Evolutionary conservation across 2,888 invertebrate genomes (phyloP).

Genomic region (Dasysyrphus tricinctus): DNA sequence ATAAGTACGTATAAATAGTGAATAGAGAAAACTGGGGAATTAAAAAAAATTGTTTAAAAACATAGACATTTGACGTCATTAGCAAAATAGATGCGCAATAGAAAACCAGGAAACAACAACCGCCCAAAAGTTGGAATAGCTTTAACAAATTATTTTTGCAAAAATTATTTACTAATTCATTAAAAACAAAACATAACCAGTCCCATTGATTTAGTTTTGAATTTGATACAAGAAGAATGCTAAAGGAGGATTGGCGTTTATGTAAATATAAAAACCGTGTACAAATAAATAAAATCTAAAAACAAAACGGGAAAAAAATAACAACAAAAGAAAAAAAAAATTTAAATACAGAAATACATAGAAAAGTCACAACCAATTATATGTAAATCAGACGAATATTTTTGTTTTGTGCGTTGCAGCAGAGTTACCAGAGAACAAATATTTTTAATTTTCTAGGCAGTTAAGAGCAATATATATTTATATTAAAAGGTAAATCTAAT

Average conservation of each 20-base stretch:
- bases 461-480: no score
- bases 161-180: conserved; percentile 46
- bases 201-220: conserved; percentile 14
- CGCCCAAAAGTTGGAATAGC: conserved; percentile 45
- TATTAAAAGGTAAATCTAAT: no score
- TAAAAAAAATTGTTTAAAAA: conserved; percentile 57
- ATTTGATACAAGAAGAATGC: conserved; percentile 6
- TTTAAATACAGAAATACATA: neutral
- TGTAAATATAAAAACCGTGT: conserved; percentile 32
- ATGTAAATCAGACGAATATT: neutral
- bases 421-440: conserved; percentile 4
- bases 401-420: neutral
- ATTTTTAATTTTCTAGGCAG: neutral
- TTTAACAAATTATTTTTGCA: conserved; percentile 29
- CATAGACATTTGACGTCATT: conserved; percentile 72
- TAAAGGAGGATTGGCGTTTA: conserved; percentile 29
- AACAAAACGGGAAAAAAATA: conserved; percentile 14
- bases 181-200: conserved; percentile 8
- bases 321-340: conserved; percentile 8
- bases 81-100: conserved; percentile 33
- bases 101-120: conserved; percentile 33
- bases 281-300: conserved; percentile 12
- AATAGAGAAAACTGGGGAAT: conserved; percentile 19
- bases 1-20: conserved; percentile 1
- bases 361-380: neutral